Evolutionary conservation across 2,888 invertebrate species (phyloP).

Genomic region (Allacma fusca): DNA sequence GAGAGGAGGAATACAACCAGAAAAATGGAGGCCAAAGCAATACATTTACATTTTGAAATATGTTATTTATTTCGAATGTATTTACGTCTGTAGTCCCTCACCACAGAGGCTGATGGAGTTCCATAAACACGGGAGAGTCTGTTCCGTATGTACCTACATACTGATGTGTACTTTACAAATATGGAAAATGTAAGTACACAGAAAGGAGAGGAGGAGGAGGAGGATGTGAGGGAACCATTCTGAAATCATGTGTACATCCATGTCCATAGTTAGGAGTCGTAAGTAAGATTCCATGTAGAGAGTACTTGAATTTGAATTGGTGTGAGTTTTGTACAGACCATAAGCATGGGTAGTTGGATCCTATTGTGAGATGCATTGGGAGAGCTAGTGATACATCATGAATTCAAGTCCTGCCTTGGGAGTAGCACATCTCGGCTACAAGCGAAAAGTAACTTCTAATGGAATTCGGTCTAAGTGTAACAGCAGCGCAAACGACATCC

Average conservation of each 20-base stretch:
- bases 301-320: conserved; percentile 17
- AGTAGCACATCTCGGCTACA: conserved; percentile 34
- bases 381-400: conserved; percentile 37
- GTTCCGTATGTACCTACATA: no score
- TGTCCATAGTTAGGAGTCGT: background rate
- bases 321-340: conserved; percentile 14
- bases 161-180: no score
- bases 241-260: background rate
- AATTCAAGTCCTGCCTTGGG: conserved; percentile 36
- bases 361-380: conserved; percentile 1
- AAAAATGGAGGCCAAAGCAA: conserved; percentile 12
- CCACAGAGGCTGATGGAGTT: background rate
- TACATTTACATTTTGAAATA: conserved; percentile 26
- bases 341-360: background rate
- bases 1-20: background rate
- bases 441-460: conserved; percentile 49
- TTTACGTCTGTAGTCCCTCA: background rate
- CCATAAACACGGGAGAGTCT: no score
- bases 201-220: background rate
- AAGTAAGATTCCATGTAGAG: conserved; percentile 27
- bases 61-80: conserved; percentile 16
- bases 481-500: conserved; percentile 45
- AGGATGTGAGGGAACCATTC: background rate
- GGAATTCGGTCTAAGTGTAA: conserved; percentile 50
- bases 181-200: background rate